Base-by-base conservation (phyloP, 2,797 vertebrate genomes). In the Neosilurus hyrtlii region DNA sequence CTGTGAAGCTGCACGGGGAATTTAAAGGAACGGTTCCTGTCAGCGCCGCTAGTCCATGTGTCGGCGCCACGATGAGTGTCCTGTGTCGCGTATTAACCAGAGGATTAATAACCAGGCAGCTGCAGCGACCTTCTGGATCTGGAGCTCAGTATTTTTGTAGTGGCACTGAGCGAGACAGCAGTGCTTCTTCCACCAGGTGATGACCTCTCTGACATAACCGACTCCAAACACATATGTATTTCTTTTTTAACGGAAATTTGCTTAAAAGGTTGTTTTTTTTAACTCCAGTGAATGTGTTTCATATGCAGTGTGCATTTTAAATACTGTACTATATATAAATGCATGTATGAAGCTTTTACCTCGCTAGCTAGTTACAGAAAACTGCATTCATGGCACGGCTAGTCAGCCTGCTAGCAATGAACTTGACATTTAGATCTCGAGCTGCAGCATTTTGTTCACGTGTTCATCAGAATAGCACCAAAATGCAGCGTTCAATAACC, bases 71-170 rank as follows among this genome's bases (percentile, higher is more conserved):
- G 24, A 86, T 78, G 84, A 84, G 51, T 65, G 9, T 62, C 24
- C 8, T 87, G 77, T 78, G 72, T 63, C 86, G 87, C 18, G 4
- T 71, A n/a, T 81, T 84, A 5, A 61, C 59, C 5, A 59, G 77
- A 24, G 51, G 77, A 11, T 16, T 66, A 57, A 59, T 78, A 11
- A 20, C 22, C 6, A 72, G 74, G 22, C 65, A 56, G 65, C 59
- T 61, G 14, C 83, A 68, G 30, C 82, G 75, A 81, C 35, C 35
- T 16, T 57, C 80, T 24, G 37, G 11, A 22, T 37, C 1, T 51
- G 78, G 80, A 86, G 49, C n/a, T 74, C 80, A 71, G 68, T 54
- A 35, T 78, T 86, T 85, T 11, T 86, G 80, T 77, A 79, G 80
- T 51, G 30, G 73, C 24, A 35, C 61, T 52, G 80, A 73, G n/a